Conservation (phyloP, 92 coral and sea anemone genomes). For the Pocillopora grandis region DNA sequence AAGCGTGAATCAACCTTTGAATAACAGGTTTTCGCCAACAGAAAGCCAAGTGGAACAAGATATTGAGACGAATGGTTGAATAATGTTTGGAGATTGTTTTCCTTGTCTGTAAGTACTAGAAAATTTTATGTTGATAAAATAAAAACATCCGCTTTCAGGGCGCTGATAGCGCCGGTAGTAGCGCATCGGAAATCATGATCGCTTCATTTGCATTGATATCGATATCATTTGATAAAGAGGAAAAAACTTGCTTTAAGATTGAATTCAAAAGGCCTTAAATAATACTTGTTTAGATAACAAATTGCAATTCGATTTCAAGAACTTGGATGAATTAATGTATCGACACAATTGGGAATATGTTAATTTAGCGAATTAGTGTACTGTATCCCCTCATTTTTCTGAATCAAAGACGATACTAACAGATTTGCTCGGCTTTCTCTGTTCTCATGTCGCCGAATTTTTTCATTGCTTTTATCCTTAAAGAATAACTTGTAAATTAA, state of each 20-base stretch:
- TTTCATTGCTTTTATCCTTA: no score
- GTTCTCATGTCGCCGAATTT: no score
- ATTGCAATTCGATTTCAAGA: background rate
- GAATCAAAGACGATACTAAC: no score
- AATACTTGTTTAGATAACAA: background rate
- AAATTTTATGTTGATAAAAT: background rate
- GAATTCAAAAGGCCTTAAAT: background rate
- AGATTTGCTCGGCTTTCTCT: no score
- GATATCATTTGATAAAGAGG: background rate
- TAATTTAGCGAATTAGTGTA: no score
- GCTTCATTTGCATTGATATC: background rate
- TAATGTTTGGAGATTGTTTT: conserved; percentile 56
- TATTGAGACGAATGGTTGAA: conserved; percentile 14
- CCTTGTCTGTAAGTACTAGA: conserved; percentile 66
- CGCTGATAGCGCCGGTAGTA: background rate
- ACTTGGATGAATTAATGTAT: background rate
- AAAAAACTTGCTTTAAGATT: background rate
- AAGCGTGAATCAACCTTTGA: background rate
- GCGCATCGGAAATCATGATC: background rate
- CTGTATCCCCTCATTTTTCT: no score
- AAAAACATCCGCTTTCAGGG: background rate
- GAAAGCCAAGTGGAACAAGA: conserved; percentile 1
- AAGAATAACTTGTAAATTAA: no score
- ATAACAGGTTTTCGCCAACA: background rate
- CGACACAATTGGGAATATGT: background rate